These are phyloP conservation scores for Ferrisia virgata DNA, from an alignment of 2,888 invertebrate species.

Conservation along the genomic window DNA sequence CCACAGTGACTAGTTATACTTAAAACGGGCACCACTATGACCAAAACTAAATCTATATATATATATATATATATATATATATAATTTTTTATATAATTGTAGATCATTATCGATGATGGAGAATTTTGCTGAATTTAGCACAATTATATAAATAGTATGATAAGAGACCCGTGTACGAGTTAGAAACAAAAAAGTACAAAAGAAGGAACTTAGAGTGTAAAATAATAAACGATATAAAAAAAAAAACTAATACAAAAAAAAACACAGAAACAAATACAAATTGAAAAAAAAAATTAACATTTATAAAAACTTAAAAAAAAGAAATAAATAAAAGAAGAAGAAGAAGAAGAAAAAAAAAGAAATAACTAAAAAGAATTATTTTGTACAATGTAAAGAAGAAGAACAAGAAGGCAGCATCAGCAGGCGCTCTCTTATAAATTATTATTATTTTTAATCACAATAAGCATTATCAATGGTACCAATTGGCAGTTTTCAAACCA, in stretches of 20 bases:
- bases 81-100: too few relatives aligned
- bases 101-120: neutral
- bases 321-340: neutral
- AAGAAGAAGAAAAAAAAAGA: neutral
- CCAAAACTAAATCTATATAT: too few relatives aligned
- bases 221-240: neutral
- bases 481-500: neutral
- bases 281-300: neutral
- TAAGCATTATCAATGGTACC: constrained; percentile 4
- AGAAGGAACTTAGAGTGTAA: neutral
- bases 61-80: too few relatives aligned
- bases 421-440: neutral
- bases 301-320: neutral
- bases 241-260: neutral
- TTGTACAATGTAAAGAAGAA: neutral
- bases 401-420: neutral
- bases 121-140: neutral
- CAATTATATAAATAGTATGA: neutral
- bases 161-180: neutral
- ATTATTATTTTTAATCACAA: constrained; percentile 8
- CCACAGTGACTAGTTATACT: too few relatives aligned
- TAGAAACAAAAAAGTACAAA: neutral
- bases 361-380: neutral
- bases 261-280: neutral
- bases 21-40: too few relatives aligned